phyloP scores from a whole-genome alignment of 2,888 invertebrate species.

The Andrena praecox region DNA sequence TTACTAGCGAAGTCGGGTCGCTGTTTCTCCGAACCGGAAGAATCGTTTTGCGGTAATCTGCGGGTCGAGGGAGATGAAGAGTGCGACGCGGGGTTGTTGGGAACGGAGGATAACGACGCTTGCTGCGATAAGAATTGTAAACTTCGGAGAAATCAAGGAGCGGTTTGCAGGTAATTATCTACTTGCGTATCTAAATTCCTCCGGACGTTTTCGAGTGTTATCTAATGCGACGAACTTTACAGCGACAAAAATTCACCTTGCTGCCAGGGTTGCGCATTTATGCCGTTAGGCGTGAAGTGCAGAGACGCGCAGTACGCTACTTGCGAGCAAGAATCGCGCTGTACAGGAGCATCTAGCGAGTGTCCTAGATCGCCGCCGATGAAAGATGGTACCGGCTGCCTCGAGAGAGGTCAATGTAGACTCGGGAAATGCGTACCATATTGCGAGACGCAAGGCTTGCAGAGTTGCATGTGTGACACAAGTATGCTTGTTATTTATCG shows the following conservation, averaged over 20 bases:
- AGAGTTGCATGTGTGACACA: conserved; percentile 98
- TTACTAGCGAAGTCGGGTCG: conserved; percentile 96
- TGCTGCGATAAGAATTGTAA: conserved; percentile 98
- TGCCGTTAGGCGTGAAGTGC: conserved; percentile 93
- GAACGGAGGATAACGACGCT: conserved; percentile 96
- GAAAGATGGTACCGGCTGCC: conserved; percentile 94
- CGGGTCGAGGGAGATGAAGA: conserved; percentile 98
- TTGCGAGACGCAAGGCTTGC: conserved; percentile 96
- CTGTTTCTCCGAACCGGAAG: conserved; percentile 97
- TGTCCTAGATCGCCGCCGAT: conserved; percentile 95
- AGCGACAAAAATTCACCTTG: conserved; percentile 99
- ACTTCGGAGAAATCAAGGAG: conserved; percentile 92
- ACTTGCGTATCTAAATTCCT: not conserved
- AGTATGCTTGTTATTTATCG: conserved; percentile 86
- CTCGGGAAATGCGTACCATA: conserved; percentile 97
- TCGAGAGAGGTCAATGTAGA: conserved; percentile 96
- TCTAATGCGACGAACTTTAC: conserved; percentile 63
- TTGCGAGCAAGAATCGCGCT: conserved; percentile 96
- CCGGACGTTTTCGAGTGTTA: not conserved
- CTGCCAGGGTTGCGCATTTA: conserved; percentile 96
- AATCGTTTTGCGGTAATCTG: conserved; percentile 98
- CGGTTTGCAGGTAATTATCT: conserved; percentile 91
- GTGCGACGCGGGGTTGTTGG: conserved; percentile 97
- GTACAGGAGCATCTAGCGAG: conserved; percentile 92
- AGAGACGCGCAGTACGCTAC: conserved; percentile 96